A percentile compares a stretch with the other conserved stretches of the same genome.
These are phyloP conservation scores for Pseudotriccus pelzelni DNA, from an alignment of 2,797 vertebrate genomes.

Conservation along the genomic window DNA sequence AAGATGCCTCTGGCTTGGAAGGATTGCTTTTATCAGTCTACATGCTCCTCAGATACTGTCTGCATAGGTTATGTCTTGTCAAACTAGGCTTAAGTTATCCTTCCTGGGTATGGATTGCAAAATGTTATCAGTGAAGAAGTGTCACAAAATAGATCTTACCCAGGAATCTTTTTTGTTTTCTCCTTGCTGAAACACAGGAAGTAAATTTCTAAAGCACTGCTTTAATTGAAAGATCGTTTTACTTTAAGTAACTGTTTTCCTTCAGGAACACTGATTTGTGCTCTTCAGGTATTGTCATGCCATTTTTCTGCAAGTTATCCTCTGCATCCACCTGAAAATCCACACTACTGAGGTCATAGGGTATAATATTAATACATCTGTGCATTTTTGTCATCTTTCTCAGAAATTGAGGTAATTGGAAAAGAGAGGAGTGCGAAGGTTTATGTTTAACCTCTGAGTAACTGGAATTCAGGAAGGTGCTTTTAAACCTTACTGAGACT, in stretches of 20 bases:
- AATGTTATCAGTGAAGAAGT: neutral
- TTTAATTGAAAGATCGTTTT: neutral
- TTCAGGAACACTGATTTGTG: neutral
- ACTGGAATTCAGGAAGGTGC: neutral
- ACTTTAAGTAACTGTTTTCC: neutral
- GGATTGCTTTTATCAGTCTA: neutral
- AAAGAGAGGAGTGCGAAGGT: neutral
- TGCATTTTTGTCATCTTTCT: neutral
- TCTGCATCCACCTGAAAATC: slow-evolving; percentile 3
- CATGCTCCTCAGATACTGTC: neutral
- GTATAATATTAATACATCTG: neutral
- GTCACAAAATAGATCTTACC: neutral
- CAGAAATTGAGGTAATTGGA: neutral
- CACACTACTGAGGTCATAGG: neutral
- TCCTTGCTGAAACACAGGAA: neutral
- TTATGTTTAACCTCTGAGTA: neutral
- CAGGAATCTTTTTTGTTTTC: neutral
- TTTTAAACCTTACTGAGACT: neutral
- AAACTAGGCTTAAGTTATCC: neutral
- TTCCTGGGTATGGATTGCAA: neutral
- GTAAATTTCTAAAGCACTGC: neutral
- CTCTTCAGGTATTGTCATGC: neutral
- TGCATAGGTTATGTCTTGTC: neutral
- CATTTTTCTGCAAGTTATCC: neutral
- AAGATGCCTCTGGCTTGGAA: neutral